Base-by-base conservation (phyloP, 2,113 vertebrate species). In the Engraulis encrasicolus region DNA sequence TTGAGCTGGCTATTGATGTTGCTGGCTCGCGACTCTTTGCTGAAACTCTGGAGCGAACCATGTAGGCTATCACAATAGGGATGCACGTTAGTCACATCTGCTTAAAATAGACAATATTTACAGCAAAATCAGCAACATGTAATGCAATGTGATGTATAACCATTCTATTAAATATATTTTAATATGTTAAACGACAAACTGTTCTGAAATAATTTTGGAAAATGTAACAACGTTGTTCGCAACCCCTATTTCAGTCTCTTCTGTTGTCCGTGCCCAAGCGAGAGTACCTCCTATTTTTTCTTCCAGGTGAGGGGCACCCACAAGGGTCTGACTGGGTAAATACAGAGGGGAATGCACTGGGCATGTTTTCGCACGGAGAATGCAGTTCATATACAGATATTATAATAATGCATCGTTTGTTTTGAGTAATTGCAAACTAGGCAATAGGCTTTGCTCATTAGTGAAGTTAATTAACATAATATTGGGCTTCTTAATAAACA, bases 1-100 rank as follows among this genome's bases (percentile, higher is more conserved):
- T 79, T 90, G 87, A 71, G 82, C 82, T 89, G 45, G 66, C 66
- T 74, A 74, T 74, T 85, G 88, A 81, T 81, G 88, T 81, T 87
- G 79, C 84, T 79, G 80, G 84, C 84, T 85, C 86, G 88, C 89
- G 83, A 81, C 80, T 84, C 88, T 88, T 78, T 81, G 85, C 71
- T 79, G 82, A 89, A 89, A 88, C 83, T 88, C 82, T n/a, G 90
- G 90, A 83, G 61, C 31, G 37, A 88, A 89, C 89, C 90, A 92
- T 84, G 12, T 38, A 50, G 7, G 17, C 27, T 40, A 12, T 6
- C 1, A 14, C 18, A 45, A 77, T 36, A 34, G 82, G 85, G 84
- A n/a, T 78, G 7, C 2, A 1, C 0, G 14, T 31, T 74, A 14
- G 34, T 14, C 31, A 15, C 12, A 17, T 23, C 15, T 5, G 17